These are phyloP conservation scores for Taphrorychus bicolor DNA, from an alignment of 2,888 invertebrate genomes.

Conservation along the genomic window DNA sequence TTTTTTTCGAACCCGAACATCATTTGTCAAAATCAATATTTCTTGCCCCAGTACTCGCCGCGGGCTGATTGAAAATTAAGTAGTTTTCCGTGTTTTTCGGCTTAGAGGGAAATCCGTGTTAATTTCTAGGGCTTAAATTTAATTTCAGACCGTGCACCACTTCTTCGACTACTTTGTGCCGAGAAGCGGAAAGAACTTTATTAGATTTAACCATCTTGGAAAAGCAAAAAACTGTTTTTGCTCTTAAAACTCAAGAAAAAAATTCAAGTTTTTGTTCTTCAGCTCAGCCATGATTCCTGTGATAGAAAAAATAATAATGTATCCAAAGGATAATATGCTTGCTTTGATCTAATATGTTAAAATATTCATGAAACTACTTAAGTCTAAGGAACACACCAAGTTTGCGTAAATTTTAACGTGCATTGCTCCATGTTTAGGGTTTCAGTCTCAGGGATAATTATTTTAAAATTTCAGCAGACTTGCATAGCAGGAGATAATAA, in stretches of 20 bases:
- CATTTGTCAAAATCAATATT: background rate
- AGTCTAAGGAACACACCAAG: slow-evolving; percentile 13
- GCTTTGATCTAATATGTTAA: too few species aligned
- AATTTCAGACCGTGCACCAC: slow-evolving; percentile 16
- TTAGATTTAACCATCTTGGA: background rate
- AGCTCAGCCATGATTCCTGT: too few species aligned
- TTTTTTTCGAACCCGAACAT: background rate
- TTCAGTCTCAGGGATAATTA: slow-evolving; percentile 16
- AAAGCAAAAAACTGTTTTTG: background rate
- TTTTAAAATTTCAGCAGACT: slow-evolving; percentile 18
- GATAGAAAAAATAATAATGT: too few species aligned
- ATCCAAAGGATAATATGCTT: too few species aligned
- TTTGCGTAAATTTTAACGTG: slow-evolving; percentile 24
- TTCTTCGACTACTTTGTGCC: slow-evolving; percentile 10
- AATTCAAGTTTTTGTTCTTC: too few species aligned
- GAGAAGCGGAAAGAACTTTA: background rate
- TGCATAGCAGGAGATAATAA: slow-evolving; percentile 24
- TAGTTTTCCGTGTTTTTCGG: background rate
- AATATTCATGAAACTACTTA: slow-evolving; percentile 6
- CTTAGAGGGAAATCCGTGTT: slow-evolving; percentile 14
- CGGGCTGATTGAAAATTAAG: background rate
- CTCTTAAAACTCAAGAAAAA: too few species aligned
- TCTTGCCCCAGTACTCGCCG: background rate
- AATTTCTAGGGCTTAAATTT: slow-evolving; percentile 21
- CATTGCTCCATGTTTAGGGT: slow-evolving; percentile 19